Evolutionary conservation across 2,113 vertebrate species (phyloP).

Genomic region (Podarcis cretensis): DNA sequence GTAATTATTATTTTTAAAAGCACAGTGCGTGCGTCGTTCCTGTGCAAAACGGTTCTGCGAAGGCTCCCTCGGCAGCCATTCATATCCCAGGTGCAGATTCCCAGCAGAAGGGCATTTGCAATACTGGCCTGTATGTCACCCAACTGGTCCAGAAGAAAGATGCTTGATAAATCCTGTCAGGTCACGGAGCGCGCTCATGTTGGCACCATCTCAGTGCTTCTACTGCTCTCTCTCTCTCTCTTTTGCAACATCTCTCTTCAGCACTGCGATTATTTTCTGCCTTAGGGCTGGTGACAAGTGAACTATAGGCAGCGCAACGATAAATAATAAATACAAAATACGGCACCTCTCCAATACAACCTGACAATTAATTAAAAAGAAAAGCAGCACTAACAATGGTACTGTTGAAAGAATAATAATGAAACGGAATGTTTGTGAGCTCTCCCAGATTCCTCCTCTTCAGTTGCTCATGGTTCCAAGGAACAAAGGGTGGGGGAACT

Average conservation of each 20-base stretch:
- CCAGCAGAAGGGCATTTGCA: not conserved
- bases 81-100: fast-evolving
- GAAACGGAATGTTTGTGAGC: not conserved
- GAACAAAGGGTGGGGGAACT: not conserved
- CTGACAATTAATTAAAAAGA: slow-evolving; percentile 34
- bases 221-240: not conserved
- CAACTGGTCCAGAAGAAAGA: fast-evolving
- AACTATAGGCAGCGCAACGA: not conserved
- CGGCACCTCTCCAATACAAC: not conserved
- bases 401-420: not conserved
- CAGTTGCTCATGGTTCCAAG: not conserved
- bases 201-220: fast-evolving
- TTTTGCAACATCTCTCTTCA: not conserved
- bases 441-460: fast-evolving
- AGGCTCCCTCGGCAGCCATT: fast-evolving
- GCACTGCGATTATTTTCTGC: not conserved
- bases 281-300: slow-evolving; percentile 21
- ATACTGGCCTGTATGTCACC: not conserved
- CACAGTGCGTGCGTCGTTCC: not conserved
- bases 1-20: no score
- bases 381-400: not conserved
- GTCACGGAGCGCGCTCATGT: not conserved
- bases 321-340: slow-evolving; percentile 10
- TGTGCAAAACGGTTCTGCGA: not conserved
- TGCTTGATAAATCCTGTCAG: not conserved